A percentile compares a stretch with the other conserved stretches of the same genome.
Conservation (phyloP, 2,888 invertebrate species). For the Caradrina clavipalpis region DNA sequence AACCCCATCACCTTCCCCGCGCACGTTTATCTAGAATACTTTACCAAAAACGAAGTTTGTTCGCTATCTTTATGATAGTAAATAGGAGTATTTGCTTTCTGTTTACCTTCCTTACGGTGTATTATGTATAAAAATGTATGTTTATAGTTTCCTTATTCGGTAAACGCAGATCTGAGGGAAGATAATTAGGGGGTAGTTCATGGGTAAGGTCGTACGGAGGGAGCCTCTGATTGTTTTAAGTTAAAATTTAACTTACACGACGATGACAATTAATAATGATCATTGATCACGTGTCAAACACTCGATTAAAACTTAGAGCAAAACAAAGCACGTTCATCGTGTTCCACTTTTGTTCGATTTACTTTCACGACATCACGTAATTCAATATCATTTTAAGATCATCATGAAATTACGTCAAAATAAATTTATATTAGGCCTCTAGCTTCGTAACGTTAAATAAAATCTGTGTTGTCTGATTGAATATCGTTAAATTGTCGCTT, state of each 20-base stretch:
- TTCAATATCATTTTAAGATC: constrained; percentile 30
- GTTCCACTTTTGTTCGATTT: constrained; percentile 1
- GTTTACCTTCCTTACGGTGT: constrained; percentile 20
- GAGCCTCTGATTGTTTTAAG: background rate
- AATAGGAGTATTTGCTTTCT: constrained; percentile 31
- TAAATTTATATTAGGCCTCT: constrained; percentile 35
- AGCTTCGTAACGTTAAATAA: constrained; percentile 39
- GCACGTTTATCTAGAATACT: constrained; percentile 30
- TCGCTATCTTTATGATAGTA: constrained; percentile 20
- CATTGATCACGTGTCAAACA: background rate
- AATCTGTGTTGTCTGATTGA: constrained; percentile 51
- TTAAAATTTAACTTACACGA: no score
- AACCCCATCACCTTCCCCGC: constrained; percentile 9
- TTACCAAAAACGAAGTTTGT: constrained; percentile 20
- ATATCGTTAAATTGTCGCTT: constrained; percentile 60
- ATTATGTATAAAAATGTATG: constrained; percentile 11
- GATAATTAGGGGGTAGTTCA: constrained; percentile 11
- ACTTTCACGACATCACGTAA: constrained; percentile 9
- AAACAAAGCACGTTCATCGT: background rate
- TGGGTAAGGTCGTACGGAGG: background rate
- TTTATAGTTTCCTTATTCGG: constrained; percentile 26
- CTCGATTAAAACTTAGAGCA: background rate
- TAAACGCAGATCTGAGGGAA: constrained; percentile 9
- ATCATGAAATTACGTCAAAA: constrained; percentile 22
- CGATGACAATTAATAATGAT: no score